Evolutionary conservation across 2,888 invertebrate genomes (phyloP).

Genomic region (Rhingia campestris): DNA sequence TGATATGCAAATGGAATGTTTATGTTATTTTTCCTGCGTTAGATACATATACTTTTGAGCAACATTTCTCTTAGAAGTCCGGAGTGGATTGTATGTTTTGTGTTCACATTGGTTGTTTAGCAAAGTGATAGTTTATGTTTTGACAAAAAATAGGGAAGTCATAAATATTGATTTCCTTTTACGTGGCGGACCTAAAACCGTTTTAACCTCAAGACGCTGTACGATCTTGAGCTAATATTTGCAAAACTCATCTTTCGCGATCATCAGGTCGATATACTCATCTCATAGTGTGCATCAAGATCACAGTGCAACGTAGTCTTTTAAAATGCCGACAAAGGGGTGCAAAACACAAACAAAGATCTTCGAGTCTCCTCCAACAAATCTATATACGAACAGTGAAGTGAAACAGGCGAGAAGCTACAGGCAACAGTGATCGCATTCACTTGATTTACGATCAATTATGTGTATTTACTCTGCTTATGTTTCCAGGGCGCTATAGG

Average conservation of each 20-base stretch:
- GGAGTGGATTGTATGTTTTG: conserved; percentile 45
- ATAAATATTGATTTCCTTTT: not conserved
- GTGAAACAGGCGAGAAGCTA: conserved; percentile 34
- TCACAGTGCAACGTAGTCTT: conserved; percentile 6
- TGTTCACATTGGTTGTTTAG: conserved; percentile 12
- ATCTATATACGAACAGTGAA: conserved; percentile 24
- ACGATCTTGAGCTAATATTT: conserved; percentile 61
- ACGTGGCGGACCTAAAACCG: conserved; percentile 24
- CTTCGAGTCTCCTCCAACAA: conserved; percentile 39
- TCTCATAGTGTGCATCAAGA: conserved; percentile 56
- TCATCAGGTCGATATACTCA: conserved; percentile 66
- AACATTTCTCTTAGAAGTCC: conserved; percentile 26
- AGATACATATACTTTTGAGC: conserved; percentile 28
- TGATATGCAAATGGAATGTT: conserved; percentile 52
- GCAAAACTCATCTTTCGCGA: conserved; percentile 62
- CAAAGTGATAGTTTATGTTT: conserved; percentile 22
- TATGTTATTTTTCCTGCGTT: conserved; percentile 58
- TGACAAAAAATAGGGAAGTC: not conserved
- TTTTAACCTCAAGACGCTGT: not conserved
- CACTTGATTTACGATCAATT: conserved; percentile 71
- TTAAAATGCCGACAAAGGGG: conserved; percentile 66
- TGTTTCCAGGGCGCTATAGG: conserved; percentile 12
- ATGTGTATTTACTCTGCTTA: conserved; percentile 47
- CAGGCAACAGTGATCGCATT: conserved; percentile 61
- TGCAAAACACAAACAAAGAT: conserved; percentile 56